Evolutionary conservation across 2,797 vertebrate genomes (phyloP), one percentile per base, ranked within the genome.

Genomic region (Cryptoblepharus egeriae): DNA sequence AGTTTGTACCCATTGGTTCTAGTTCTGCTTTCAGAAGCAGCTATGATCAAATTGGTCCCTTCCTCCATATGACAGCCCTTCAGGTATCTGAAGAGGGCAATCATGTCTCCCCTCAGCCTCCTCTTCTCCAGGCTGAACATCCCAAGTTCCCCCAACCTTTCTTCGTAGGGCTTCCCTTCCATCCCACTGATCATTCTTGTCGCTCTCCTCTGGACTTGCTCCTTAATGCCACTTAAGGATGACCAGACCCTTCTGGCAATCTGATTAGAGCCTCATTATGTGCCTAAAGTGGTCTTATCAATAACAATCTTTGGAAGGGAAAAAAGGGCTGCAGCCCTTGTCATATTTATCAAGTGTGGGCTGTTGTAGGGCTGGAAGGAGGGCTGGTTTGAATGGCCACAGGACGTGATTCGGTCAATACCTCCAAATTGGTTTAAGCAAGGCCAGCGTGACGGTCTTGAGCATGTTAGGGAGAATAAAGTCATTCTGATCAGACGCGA

Each of bases 361-460:
- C 83, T 75, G 80, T 82, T 83, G 58, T 80, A 75, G 74, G 49
- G 32, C 52, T 76, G 49, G 74, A 78, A 83, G 79, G 74, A 82
- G 74, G 73, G 82, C 84, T 79, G 83, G 88, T 72, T 79, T 35
- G 85, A 75, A 55, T 9, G 83, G 89, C 88, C 85, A 85, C 80
- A 73, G 37, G 88, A 85, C 85, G 89, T 74, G 75, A 79, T 89
- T 77, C 80, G 85, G 90, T 92, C 92, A 91, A 90, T 92, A 92
- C 87, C 28, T 88, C 80, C 84, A 84, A 90, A 94, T 81, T 85
- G 89, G 87, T 87, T 89, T 87, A 88, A 87, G 78, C 79, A 85
- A 88, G 92, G 91, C 87, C 83, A 90, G 92, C 91, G 72, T 83
- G 76, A 32, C 28, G 18, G 67, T 85, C 57, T 1, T 86, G 87